Percentiles rank a stretch among this genome's conserved stretches.
phyloP scores from a whole-genome alignment of 2,113 vertebrate species.

The Ardeotis arabs region DNA sequence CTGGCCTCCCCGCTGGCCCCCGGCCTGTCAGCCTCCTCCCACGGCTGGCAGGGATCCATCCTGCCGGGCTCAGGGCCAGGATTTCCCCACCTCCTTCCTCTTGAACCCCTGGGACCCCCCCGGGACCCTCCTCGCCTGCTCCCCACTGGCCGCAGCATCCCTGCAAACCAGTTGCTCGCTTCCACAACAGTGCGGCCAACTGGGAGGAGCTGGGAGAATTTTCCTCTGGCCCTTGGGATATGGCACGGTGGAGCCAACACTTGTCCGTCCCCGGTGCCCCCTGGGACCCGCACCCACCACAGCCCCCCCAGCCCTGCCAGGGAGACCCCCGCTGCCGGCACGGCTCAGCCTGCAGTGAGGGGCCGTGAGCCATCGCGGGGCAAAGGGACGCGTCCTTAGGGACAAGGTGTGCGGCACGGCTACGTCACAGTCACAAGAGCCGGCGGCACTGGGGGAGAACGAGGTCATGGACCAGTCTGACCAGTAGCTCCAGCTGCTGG shows the following conservation, averaged over 20 bases:
- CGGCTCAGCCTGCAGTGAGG: rapidly evolving
- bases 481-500: conserved; percentile 41
- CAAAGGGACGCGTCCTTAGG: not conserved
- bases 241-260: not conserved
- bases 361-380: not conserved
- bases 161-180: not conserved
- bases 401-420: not conserved
- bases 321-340: rapidly evolving
- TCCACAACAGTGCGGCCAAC: rapidly evolving
- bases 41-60: not conserved
- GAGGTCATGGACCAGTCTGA: conserved; percentile 7
- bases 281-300: rapidly evolving
- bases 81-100: not conserved
- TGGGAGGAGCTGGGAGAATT: not conserved
- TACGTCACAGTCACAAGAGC: not conserved
- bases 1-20: not conserved
- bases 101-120: too few species aligned
- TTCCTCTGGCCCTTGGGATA: not conserved
- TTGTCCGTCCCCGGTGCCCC: not conserved
- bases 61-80: not conserved
- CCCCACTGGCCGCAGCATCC: not conserved
- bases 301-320: not conserved
- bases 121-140: not conserved
- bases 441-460: not conserved
- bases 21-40: conserved; percentile 6